Conservation (phyloP, 1,140 invertebrate species). For the Drosophila elegans region DNA sequence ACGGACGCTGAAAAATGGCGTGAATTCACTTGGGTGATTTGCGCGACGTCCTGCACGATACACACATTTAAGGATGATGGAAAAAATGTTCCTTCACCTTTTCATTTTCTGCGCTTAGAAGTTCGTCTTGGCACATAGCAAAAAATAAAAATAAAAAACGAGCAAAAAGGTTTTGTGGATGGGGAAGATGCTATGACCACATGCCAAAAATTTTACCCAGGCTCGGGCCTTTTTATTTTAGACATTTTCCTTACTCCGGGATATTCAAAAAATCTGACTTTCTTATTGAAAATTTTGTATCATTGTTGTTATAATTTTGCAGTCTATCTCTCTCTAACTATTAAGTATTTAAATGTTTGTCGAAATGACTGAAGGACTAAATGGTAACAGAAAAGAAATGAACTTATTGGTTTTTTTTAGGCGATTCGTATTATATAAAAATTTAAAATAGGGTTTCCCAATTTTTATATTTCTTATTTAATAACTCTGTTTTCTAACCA, state of each 20-base stretch:
- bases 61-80: slow-evolving; percentile 59
- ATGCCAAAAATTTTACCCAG: slow-evolving; percentile 11
- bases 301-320: too few relatives aligned
- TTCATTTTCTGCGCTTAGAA: slow-evolving; percentile 47
- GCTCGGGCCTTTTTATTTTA: background rate
- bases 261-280: slow-evolving; percentile 3
- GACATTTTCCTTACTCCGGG: background rate
- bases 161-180: slow-evolving; percentile 7
- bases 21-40: slow-evolving; percentile 82
- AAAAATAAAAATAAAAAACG: slow-evolving; percentile 16
- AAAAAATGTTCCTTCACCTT: slow-evolving; percentile 50
- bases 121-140: slow-evolving; percentile 32
- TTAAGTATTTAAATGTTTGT: too few relatives aligned
- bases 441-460: too few relatives aligned
- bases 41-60: slow-evolving; percentile 64
- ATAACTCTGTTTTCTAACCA: too few relatives aligned
- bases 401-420: too few relatives aligned
- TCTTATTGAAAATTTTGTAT: background rate
- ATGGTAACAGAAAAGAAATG: too few relatives aligned
- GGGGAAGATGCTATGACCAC: slow-evolving; percentile 16
- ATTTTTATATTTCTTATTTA: too few relatives aligned
- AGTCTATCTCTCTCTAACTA: too few relatives aligned
- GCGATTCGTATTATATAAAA: too few relatives aligned
- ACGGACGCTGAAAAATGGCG: slow-evolving; percentile 83
- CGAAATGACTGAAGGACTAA: too few relatives aligned